A percentile compares a stretch with the other conserved stretches of the same genome.
Evolutionary conservation across 2,888 invertebrate species (phyloP).

Genomic region (Apotomis betuletana): DNA sequence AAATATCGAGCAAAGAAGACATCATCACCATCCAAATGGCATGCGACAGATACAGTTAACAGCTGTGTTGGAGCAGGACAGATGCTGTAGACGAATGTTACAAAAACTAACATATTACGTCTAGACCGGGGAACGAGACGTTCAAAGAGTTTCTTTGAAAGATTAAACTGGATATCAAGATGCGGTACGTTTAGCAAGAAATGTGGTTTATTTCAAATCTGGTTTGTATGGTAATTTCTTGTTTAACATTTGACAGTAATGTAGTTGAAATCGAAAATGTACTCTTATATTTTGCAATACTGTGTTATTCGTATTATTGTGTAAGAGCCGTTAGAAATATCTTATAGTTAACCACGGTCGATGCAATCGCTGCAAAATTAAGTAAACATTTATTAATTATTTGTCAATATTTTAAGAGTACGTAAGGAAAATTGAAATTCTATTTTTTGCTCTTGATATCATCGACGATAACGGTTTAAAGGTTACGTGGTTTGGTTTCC

Average conservation of each 20-base stretch:
- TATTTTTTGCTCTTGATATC: too few species aligned
- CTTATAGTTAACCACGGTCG: too few species aligned
- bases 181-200: slow-evolving; percentile 18
- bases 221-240: slow-evolving; percentile 31
- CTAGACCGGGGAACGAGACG: slow-evolving; percentile 38
- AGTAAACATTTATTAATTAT: too few species aligned
- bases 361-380: too few species aligned
- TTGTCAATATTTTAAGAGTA: too few species aligned
- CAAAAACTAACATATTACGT: slow-evolving; percentile 40
- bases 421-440: too few species aligned
- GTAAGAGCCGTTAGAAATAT: too few species aligned
- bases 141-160: slow-evolving; percentile 33
- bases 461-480: too few species aligned
- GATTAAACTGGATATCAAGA: slow-evolving; percentile 38
- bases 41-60: slow-evolving; percentile 22
- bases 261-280: background rate
- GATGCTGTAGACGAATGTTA: slow-evolving; percentile 26
- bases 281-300: too few species aligned
- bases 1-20: slow-evolving; percentile 15
- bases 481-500: too few species aligned
- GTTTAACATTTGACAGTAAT: slow-evolving; percentile 4
- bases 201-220: slow-evolving; percentile 20
- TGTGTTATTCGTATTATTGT: too few species aligned
- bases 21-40: slow-evolving; percentile 22
- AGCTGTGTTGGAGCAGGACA: slow-evolving; percentile 25